A percentile compares a stretch with the other conserved stretches of the same genome.
phyloP scores from a whole-genome alignment of 64 coral and sea anemone species.

The Orbicella faveolata region DNA sequence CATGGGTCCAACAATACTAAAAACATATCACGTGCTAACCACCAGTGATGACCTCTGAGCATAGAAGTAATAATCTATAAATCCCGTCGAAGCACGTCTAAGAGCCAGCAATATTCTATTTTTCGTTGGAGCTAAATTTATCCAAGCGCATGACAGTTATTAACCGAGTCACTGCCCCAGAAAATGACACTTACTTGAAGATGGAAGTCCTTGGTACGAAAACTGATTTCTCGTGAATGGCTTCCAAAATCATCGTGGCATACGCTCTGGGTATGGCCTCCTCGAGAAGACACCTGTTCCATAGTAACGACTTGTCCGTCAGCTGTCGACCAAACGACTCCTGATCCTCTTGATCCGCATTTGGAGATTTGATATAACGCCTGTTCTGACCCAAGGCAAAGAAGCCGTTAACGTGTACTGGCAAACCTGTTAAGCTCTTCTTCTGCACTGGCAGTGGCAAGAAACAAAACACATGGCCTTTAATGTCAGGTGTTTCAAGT shows the following conservation, averaged over 20 bases:
- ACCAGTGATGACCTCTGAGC: no score
- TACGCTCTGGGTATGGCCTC: conserved; percentile 80
- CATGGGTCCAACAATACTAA: no score
- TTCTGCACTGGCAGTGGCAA: conserved; percentile 86
- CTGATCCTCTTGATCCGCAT: conserved; percentile 68
- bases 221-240: background rate
- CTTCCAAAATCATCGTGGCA: conserved; percentile 48
- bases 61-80: no score
- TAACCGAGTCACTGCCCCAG: background rate
- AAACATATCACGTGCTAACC: no score
- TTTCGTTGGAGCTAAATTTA: no score
- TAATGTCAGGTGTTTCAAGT: background rate
- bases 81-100: no score
- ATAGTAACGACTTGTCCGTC: conserved; percentile 72
- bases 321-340: conserved; percentile 4
- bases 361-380: conserved; percentile 82
- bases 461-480: conserved; percentile 82
- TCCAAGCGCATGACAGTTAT: background rate
- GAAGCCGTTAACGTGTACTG: conserved; percentile 94
- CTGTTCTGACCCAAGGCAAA: conserved; percentile 92
- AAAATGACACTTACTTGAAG: conserved; percentile 10
- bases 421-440: conserved; percentile 86
- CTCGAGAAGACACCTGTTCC: conserved; percentile 76
- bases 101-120: no score
- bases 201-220: background rate